Percentiles rank a stretch among this genome's conserved stretches.
phyloP scores from a whole-genome alignment of 2,113 vertebrate species.

The Centropristis striata region DNA sequence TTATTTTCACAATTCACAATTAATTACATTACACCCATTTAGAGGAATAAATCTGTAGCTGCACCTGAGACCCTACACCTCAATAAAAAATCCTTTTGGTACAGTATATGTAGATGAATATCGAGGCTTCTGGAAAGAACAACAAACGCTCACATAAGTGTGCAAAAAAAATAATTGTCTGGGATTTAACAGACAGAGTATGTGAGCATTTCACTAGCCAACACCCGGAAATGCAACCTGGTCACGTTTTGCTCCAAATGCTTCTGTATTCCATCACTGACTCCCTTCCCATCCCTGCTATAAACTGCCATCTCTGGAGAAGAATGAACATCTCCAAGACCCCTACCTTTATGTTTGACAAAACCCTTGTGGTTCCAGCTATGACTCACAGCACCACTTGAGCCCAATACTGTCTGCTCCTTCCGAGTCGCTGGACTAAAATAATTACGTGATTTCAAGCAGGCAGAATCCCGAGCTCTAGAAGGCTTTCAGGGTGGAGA shows the following conservation, averaged over 20 bases:
- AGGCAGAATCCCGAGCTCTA: slow-evolving; percentile 4
- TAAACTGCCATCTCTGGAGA: background rate
- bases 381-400: background rate
- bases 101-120: background rate
- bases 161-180: background rate
- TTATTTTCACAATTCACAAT: no score
- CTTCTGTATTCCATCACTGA: background rate
- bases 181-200: background rate
- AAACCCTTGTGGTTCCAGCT: background rate
- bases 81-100: background rate
- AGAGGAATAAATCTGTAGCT: background rate
- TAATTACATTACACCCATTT: no score
- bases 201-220: no score
- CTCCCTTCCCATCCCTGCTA: background rate
- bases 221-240: background rate
- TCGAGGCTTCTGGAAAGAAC: background rate
- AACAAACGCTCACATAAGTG: background rate
- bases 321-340: background rate
- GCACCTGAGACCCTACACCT: background rate
- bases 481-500: slow-evolving; percentile 36
- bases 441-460: slow-evolving; percentile 60
- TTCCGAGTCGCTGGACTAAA: slow-evolving; percentile 29
- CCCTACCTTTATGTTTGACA: background rate
- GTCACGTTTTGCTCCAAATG: background rate
- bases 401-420: slow-evolving; percentile 10